Percentiles rank a stretch among this genome's conserved stretches.
These are phyloP conservation scores for Metopolophium dirhodum DNA, from an alignment of 1,140 invertebrate genomes.

Conservation along the genomic window DNA sequence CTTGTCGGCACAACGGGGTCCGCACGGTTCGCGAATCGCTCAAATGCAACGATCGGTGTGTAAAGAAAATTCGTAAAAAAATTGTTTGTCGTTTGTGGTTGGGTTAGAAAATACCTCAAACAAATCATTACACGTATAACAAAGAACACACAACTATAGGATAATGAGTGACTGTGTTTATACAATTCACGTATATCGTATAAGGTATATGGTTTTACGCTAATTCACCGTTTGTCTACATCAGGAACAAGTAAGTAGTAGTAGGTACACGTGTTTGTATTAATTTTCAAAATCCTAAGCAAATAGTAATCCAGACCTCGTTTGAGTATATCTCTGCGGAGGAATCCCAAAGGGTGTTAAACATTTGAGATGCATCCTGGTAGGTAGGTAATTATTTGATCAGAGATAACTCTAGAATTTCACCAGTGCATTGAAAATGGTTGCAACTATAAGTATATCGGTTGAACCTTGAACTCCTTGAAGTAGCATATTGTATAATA, in stretches of 20 bases:
- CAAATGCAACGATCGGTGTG: not conserved
- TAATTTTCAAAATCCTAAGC: not conserved
- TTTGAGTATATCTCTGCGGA: not conserved
- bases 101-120: not conserved
- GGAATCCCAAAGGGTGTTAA: not conserved
- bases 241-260: not conserved
- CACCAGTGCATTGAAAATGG: not conserved
- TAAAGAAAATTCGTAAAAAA: not conserved
- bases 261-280: not conserved
- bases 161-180: not conserved
- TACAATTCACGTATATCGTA: not conserved
- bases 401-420: not conserved
- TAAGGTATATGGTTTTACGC: not conserved
- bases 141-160: not conserved
- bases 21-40: not conserved
- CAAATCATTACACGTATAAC: not conserved
- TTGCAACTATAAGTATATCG: not conserved
- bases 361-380: not conserved
- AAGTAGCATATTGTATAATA: not conserved
- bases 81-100: not conserved
- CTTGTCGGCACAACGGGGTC: not conserved
- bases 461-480: not conserved
- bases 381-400: not conserved
- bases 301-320: not conserved
- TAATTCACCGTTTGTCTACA: not conserved